Conservation (phyloP, 1,140 invertebrate species). For the Philopotamus ludificatus region DNA sequence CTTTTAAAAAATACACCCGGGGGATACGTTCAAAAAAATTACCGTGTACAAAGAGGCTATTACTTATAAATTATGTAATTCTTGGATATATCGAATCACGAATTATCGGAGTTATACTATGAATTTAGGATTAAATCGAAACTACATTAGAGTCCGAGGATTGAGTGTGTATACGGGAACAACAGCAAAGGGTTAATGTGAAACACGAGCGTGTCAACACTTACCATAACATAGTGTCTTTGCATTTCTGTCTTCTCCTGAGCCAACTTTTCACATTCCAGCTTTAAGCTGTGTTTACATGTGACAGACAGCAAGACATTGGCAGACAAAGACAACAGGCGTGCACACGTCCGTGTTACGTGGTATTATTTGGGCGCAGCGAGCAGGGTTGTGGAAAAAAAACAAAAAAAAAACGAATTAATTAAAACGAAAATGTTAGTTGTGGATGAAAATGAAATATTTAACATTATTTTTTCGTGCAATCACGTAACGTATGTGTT, state of each 20-base stretch:
- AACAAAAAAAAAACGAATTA: conserved; percentile 40
- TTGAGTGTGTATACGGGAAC: neutral
- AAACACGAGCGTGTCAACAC: conserved; percentile 46
- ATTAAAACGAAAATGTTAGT: conserved; percentile 36
- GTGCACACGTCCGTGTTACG: conserved; percentile 9
- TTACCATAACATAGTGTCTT: conserved; percentile 98
- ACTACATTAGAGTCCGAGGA: neutral
- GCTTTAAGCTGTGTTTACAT: conserved; percentile 70
- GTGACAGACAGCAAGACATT: conserved; percentile 34
- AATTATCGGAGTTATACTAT: no score
- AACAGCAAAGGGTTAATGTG: conserved; percentile 16
- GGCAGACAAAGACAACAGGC: conserved; percentile 34
- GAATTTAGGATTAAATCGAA: no score
- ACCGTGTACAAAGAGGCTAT: no score
- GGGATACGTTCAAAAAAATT: no score
- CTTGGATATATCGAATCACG: no score
- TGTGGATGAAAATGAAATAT: conserved; percentile 23
- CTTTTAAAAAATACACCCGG: no score
- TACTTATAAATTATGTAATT: no score
- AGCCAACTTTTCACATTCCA: conserved; percentile 93
- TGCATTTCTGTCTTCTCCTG: conserved; percentile 99
- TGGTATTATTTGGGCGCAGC: conserved; percentile 21
- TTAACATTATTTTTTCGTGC: conserved; percentile 17
- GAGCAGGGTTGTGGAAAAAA: conserved; percentile 36
- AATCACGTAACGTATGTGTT: neutral